Evolutionary conservation across 2,113 vertebrate genomes (phyloP), one percentile per base, ranked within the genome.

Genomic region (Crotalus viridis): DNA sequence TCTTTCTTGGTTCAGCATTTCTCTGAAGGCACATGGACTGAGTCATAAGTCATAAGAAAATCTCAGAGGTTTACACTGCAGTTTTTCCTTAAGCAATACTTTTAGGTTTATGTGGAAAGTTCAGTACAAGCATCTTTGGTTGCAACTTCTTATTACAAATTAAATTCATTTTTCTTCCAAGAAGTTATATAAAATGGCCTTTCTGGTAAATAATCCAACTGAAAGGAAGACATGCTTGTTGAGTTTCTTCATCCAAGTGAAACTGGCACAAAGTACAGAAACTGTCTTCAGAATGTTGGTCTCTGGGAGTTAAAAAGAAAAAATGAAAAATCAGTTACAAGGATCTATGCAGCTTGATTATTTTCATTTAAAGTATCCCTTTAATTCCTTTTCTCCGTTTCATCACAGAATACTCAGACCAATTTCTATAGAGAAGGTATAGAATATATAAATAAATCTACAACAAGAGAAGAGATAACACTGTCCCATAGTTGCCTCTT

Each of bases 241-340:
- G 15, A 52, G 39, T 2, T 3, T 85, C 92, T 90, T 91, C 91
- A 89, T 93, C 91, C 93, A 81, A 61, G 88, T 6, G 26, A 81
- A 48, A 93, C 81, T 90, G 87, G 55, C 26, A 93, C 85, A 93
- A 88, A n/a, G 7, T 81, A 88, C 54, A 94, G 89, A 93, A 4
- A 33, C 64, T 86, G 54, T 93, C 89, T 89, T 56, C 0, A 3
- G 33, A 91, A 81, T 91, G 94, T 92, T 69, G 90, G 24, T 85
- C 8, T 94, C 96, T 96, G 95, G 91, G 95, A 95, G 0, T 51
- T 51, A 22, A 12, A 86, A 94, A 26, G n/a, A 55, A 59, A 22
- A 92, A 2, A 92, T 0, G 3, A 12, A 55, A 54, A 90, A 90
- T 39, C 93, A 64, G 3, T 91, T 64, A 64, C 52, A 91, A 91